Evolutionary conservation across 2,888 invertebrate species (phyloP), one percentile per base, ranked within the genome.

Genomic region (Galerucella pusilla): DNA sequence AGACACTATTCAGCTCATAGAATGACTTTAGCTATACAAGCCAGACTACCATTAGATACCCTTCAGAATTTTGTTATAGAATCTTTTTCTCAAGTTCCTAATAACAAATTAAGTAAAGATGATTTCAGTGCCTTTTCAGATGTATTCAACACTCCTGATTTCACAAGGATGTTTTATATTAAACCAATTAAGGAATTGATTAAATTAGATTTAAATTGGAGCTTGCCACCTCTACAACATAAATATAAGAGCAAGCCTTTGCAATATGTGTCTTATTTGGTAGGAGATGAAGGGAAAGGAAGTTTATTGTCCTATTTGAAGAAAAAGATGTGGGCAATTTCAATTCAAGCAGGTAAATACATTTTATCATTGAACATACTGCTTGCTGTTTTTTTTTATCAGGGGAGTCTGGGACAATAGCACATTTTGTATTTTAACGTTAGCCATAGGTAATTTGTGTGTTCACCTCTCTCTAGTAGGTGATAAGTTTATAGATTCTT

Each of bases 211-310:
- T 83, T 94, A n/a, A 90, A 89, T 59, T 94, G 93, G 93, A 88
- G 90, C 2, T 86, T 93, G 81, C 93, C 93, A 9, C 88, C 92
- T 9, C 82, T 91, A 46, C 88, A 90, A 42, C 88, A 92, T 75
- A 88, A 93, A 76, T 97, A 96, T 85, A 91, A 92, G 86, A 90
- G 90, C 20, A 95, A 95, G 85, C 94, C 96, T 0, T 91, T 94
- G 77, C 91, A 93, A 80, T 95, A 95, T 83, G 87, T 97, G 5
- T 92, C 94, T 0, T 92, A 92, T 86, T 86, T 97, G n/a, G 87
- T 97, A 5, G 96, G 95, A 0, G 94, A 97, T 86, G 96, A 97
- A 86, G 97, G 97, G 1, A 91, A 92, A 82, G 96, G 95, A 73
- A 95, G 95, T 80, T 88, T 96, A n/a, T 90, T 94, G 2, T 93